Evolutionary conservation across 2,888 invertebrate species (phyloP).

Genomic region (Amphimallon solstitiale): DNA sequence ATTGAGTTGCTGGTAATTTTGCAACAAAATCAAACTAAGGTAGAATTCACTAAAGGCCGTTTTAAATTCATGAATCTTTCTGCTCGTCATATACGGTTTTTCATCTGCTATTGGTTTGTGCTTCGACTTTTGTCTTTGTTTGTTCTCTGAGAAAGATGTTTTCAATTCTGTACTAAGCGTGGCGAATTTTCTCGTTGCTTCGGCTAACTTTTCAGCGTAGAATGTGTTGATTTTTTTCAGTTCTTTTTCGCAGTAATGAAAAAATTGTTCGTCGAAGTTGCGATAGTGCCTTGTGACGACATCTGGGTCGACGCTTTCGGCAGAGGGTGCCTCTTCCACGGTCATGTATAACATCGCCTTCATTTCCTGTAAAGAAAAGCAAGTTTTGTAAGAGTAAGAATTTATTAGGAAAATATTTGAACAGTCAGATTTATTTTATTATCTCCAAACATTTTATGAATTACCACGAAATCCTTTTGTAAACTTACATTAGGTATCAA

Average conservation of each 20-base stretch:
- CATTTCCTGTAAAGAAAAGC: constrained; percentile 73
- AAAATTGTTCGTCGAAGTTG: constrained; percentile 86
- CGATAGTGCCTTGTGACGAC: constrained; percentile 77
- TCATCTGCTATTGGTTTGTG: constrained; percentile 51
- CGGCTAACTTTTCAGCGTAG: constrained; percentile 89
- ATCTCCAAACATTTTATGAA: no score
- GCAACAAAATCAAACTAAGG: constrained; percentile 83
- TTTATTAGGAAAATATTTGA: no score
- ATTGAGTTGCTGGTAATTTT: constrained; percentile 90
- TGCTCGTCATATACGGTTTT: constrained; percentile 65
- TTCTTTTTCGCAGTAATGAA: constrained; percentile 86
- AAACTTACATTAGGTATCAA: no score
- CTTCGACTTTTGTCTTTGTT: constrained; percentile 54
- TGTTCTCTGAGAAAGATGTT: constrained; percentile 59
- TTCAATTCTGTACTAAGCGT: constrained; percentile 78
- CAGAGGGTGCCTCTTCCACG: constrained; percentile 80
- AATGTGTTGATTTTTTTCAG: constrained; percentile 89
- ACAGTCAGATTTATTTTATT: no score
- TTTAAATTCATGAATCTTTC: constrained; percentile 84
- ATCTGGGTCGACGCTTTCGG: constrained; percentile 78
- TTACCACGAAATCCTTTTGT: no score
- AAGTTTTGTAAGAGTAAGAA: no score
- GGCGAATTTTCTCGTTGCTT: constrained; percentile 84
- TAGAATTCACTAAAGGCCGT: constrained; percentile 92
- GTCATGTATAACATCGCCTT: constrained; percentile 84